phyloP scores from a whole-genome alignment of 2,797 vertebrate species.

The Anas bahamensis region DNA sequence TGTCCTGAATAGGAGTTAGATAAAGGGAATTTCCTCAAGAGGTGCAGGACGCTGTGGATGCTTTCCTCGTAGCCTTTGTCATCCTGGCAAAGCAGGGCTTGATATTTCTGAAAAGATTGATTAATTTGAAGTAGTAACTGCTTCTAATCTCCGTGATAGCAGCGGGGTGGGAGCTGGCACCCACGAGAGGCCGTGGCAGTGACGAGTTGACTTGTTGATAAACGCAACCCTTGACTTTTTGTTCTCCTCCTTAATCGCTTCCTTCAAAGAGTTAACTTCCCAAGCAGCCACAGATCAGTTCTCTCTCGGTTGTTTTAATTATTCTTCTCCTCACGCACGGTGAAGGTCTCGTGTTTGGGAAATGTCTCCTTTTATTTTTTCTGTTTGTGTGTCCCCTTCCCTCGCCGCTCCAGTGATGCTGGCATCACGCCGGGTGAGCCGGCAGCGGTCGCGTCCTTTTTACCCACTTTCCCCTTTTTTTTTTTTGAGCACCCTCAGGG shows the following conservation, averaged over 20 bases:
- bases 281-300: slow-evolving; percentile 67
- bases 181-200: not conserved
- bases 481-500: not conserved
- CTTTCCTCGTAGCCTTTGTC: not conserved
- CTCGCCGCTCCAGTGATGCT: slow-evolving; percentile 61
- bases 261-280: slow-evolving; percentile 79
- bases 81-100: not conserved
- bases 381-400: not conserved
- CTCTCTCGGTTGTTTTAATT: slow-evolving; percentile 76
- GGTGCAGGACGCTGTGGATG: not conserved
- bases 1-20: not conserved
- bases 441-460: not conserved
- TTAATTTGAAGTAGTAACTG: not conserved
- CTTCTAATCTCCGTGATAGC: not conserved
- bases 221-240: slow-evolving; percentile 29
- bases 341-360: slow-evolving; percentile 75
- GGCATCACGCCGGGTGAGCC: slow-evolving; percentile 53
- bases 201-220: slow-evolving; percentile 34
- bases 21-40: not conserved
- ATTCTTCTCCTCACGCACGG: slow-evolving; percentile 80
- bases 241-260: slow-evolving; percentile 43
- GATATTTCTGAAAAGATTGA: not conserved
- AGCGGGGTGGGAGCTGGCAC: not conserved
- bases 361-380: slow-evolving; percentile 38
- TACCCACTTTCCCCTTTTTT: not conserved